Evolutionary conservation across 2,797 vertebrate genomes (phyloP), one percentile per base, ranked within the genome.

Genomic region (Rallus crepitans): DNA sequence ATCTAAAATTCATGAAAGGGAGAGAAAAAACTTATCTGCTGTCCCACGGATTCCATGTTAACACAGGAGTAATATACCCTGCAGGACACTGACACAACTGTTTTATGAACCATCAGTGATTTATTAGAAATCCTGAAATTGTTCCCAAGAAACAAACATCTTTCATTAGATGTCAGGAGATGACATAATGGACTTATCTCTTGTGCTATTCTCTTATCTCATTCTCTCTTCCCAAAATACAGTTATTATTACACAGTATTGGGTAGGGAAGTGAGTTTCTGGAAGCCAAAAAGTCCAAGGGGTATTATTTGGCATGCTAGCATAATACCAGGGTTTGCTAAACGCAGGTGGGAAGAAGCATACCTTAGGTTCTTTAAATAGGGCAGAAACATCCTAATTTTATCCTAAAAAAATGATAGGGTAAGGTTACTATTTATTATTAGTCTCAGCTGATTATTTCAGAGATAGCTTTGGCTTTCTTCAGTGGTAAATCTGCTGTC

Each of bases 61-160:
- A 82, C 11, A 64, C 40, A 89, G 79, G 81, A 90, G 33, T 87
- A 78, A 53, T 92, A 95, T 93, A 70, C 72, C 89, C 87, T 96
- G 64, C 82, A 88, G 87, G 87, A 97, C 75, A 82, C 68, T 94
- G 85, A 93, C 80, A 82, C 88, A 94, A 96, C 42, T 57, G 96
- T 78, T 97, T 97, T 93, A 95, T 94, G 90, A 97, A 70, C 66
- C 72, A 96, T 94, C 89, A 94, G 52, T 94, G 94, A 97, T 97
- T 96, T 97, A 97, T 97, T 96, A 96, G 95, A 94, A 97, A 94
- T 93, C 33, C 68, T 78, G 35, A 91, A 56, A 75, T 81, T 88
- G 42, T 73, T 95, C 86, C 82, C 30, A 52, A 70, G 77, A 88
- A 95, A 89, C 48, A 96, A 96, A 47, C 8, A 87, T 52, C 82